phyloP scores from a whole-genome alignment of 2,113 vertebrate genomes.

The Psittacara wagleri region DNA sequence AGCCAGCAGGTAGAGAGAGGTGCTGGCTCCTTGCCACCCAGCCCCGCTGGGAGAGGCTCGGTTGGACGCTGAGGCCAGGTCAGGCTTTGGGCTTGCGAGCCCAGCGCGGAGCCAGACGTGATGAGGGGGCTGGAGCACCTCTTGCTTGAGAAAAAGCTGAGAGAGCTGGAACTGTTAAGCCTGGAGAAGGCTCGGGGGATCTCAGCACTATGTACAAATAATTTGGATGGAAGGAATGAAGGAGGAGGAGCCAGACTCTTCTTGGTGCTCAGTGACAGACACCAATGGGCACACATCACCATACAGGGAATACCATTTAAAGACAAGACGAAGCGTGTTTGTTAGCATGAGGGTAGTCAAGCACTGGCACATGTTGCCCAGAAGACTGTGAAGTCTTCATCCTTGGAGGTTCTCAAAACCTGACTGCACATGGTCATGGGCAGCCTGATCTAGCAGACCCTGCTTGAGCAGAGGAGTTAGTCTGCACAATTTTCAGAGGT shows the following conservation, averaged over 20 bases:
- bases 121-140: no score
- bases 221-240: neutral
- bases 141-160: neutral
- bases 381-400: neutral
- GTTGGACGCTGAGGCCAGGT: rapidly evolving
- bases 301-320: neutral
- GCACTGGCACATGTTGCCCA: neutral
- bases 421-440: rapidly evolving
- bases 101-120: rapidly evolving
- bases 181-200: rapidly evolving
- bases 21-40: rapidly evolving
- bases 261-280: neutral
- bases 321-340: rapidly evolving
- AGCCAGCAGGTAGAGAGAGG: rapidly evolving
- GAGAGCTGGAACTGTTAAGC: neutral
- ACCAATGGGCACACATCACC: neutral
- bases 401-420: neutral
- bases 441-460: neutral
- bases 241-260: neutral
- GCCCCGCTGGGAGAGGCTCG: rapidly evolving
- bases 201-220: rapidly evolving
- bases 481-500: neutral
- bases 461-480: neutral
- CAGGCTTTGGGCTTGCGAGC: neutral
- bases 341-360: rapidly evolving